Conservation (phyloP, 2,113 vertebrate genomes). For the Thalassoma bifasciatum region DNA sequence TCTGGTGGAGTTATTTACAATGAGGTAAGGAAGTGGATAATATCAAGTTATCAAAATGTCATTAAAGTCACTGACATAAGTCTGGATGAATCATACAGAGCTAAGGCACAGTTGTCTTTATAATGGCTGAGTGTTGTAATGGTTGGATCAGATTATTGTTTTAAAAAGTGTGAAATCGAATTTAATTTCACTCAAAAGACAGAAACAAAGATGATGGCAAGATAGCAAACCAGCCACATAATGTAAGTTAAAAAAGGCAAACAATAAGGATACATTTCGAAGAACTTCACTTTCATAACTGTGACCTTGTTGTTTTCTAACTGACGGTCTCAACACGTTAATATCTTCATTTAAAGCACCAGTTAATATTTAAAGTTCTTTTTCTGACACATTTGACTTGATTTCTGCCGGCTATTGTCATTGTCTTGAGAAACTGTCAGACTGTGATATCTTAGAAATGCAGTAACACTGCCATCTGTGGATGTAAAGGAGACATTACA, state of each 20-base stretch:
- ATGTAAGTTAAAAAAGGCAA: too few species aligned
- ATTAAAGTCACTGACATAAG: background rate
- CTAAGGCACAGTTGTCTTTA: background rate
- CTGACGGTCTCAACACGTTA: too few species aligned
- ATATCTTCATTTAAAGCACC: background rate
- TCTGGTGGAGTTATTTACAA: too few species aligned
- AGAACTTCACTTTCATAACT: too few species aligned
- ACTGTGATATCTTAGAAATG: slow-evolving; percentile 1
- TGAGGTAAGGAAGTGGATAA: too few species aligned
- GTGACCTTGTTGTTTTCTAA: too few species aligned
- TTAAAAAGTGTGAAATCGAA: too few species aligned
- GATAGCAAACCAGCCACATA: too few species aligned
- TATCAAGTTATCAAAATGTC: background rate
- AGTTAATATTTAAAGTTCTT: background rate
- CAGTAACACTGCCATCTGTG: slow-evolving; percentile 61
- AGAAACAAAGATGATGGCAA: too few species aligned
- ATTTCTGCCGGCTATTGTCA: slow-evolving; percentile 1
- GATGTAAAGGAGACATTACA: slow-evolving; percentile 27
- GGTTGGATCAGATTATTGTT: too few species aligned
- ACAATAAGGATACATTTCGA: too few species aligned
- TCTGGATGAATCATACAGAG: background rate
- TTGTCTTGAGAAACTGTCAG: background rate
- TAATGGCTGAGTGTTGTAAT: background rate
- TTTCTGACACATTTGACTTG: background rate
- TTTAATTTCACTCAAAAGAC: too few species aligned